Evolutionary conservation across 2,888 invertebrate species (phyloP).

Genomic region (Chrysolina oricalcia): DNA sequence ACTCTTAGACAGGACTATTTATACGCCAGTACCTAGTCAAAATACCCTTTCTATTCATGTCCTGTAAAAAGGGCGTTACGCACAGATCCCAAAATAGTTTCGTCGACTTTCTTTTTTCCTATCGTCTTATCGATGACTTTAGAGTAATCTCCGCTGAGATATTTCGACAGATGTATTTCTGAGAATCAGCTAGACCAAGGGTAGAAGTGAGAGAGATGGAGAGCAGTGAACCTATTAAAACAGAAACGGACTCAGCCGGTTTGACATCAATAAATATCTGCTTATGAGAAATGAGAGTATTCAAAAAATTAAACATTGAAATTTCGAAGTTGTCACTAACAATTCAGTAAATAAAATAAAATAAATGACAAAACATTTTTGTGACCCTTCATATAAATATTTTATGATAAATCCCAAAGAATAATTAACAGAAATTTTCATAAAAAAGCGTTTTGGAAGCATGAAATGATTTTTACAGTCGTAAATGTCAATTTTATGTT

Average conservation of each 20-base stretch:
- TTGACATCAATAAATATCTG: neutral
- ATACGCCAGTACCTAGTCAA: conserved; percentile 54
- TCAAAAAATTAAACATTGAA: too few relatives aligned
- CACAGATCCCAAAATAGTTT: conserved; percentile 51
- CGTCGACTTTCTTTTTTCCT: conserved; percentile 55
- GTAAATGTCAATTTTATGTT: conserved; percentile 11
- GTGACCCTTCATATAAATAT: neutral
- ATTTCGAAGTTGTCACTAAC: too few relatives aligned
- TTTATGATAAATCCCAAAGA: neutral
- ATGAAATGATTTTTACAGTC: conserved; percentile 13
- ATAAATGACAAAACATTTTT: too few relatives aligned
- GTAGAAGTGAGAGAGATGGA: conserved; percentile 6
- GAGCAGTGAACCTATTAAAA: neutral
- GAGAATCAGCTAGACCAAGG: conserved; percentile 34
- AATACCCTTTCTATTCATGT: conserved; percentile 53
- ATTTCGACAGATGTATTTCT: conserved; percentile 61
- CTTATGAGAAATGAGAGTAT: neutral
- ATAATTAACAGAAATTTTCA: neutral
- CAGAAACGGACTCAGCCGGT: neutral
- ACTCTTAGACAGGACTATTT: conserved; percentile 51
- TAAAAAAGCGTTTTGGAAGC: neutral
- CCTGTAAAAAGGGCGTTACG: conserved; percentile 48
- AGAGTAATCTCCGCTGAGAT: conserved; percentile 59
- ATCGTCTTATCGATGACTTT: conserved; percentile 60
- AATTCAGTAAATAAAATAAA: too few relatives aligned